These are phyloP conservation scores for Diadegma fenestrale DNA, from an alignment of 2,888 invertebrate genomes.

Conservation along the genomic window DNA sequence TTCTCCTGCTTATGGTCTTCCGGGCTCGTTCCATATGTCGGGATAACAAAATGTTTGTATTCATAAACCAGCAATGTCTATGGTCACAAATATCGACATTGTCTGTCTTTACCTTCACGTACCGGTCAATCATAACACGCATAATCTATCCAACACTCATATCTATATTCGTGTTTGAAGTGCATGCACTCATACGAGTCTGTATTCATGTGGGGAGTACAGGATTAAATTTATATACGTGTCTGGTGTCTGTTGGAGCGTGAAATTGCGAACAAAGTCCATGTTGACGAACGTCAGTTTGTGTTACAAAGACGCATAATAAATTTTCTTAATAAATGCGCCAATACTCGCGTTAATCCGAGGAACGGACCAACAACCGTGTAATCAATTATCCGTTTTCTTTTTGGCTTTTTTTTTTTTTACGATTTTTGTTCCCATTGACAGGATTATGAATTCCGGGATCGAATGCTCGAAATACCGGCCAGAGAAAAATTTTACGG, in stretches of 20 bases:
- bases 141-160: constrained; percentile 45
- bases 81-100: constrained; percentile 11
- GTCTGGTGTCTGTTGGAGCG: constrained; percentile 74
- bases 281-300: constrained; percentile 23
- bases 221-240: constrained; percentile 58
- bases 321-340: constrained; percentile 33
- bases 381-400: background rate
- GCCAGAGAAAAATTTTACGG: background rate
- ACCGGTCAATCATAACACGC: constrained; percentile 57
- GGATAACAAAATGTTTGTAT: background rate
- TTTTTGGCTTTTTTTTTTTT: background rate
- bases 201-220: constrained; percentile 13
- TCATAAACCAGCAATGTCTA: background rate
- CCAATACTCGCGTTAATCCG: constrained; percentile 40
- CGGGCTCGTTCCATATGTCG: constrained; percentile 17
- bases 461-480: background rate
- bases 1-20: constrained; percentile 55
- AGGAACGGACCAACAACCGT: background rate
- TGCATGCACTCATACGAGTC: background rate
- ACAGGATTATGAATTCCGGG: background rate
- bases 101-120: constrained; percentile 15
- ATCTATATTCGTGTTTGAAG: constrained; percentile 7
- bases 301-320: constrained; percentile 56
- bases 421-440: background rate
- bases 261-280: constrained; percentile 77